Evolutionary conservation across 2,888 invertebrate species (phyloP).

Genomic region (Leucozona laternaria): DNA sequence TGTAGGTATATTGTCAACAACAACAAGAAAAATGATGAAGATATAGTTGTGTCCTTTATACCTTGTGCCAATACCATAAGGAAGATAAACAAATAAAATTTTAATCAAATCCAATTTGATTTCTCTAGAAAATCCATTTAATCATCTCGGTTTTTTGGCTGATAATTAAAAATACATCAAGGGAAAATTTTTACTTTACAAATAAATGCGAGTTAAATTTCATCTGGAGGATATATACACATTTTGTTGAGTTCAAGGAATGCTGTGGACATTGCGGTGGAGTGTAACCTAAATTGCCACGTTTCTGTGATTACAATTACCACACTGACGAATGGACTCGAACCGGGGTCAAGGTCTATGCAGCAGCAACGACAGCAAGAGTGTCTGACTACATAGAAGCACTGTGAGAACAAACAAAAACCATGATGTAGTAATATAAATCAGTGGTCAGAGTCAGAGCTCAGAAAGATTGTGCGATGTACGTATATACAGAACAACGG

Average conservation of each 20-base stretch:
- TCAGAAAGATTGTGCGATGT: too few species aligned
- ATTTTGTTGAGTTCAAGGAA: not conserved
- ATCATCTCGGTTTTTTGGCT: not conserved
- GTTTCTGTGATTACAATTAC: slow-evolving; percentile 42
- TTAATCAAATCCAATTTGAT: not conserved
- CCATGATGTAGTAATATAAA: slow-evolving; percentile 45
- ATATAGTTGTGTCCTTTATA: not conserved
- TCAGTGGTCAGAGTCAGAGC: slow-evolving; percentile 32
- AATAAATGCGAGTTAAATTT: slow-evolving; percentile 1
- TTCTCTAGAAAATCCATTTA: slow-evolving; percentile 10
- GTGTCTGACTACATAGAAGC: not conserved
- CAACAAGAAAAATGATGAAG: not conserved
- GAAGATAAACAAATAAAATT: not conserved
- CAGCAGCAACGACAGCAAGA: slow-evolving; percentile 9
- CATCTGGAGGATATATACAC: not conserved
- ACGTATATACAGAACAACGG: not conserved
- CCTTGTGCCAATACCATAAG: too few species aligned
- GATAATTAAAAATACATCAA: not conserved
- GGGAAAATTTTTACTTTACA: too few species aligned
- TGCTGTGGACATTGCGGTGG: slow-evolving; percentile 23
- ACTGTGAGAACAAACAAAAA: slow-evolving; percentile 36
- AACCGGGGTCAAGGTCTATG: slow-evolving; percentile 52
- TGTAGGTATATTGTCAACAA: slow-evolving; percentile 11
- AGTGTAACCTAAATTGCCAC: slow-evolving; percentile 44
- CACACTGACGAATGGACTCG: slow-evolving; percentile 13